Evolutionary conservation across 2,797 vertebrate species (phyloP).

Genomic region (Onychomys torridus): DNA sequence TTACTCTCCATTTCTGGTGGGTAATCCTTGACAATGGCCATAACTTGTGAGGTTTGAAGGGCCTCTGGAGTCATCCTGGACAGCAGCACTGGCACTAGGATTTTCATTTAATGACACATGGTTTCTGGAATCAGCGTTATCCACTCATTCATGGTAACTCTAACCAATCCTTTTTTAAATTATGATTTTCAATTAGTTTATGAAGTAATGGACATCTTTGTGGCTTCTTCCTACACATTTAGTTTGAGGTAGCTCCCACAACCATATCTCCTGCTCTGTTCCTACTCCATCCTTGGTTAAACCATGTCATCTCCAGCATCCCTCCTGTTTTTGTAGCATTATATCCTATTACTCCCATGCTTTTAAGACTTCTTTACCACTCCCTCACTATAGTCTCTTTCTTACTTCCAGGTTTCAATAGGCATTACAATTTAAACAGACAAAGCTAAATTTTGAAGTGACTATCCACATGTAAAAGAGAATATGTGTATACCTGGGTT

Average conservation of each 20-base stretch:
- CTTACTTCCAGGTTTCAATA: background rate
- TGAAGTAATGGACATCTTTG: background rate
- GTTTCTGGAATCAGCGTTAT: background rate
- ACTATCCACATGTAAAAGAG: background rate
- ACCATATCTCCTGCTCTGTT: background rate
- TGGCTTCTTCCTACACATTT: background rate
- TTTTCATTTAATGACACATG: background rate
- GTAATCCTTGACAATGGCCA: background rate
- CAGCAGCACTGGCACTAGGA: background rate
- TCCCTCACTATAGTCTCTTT: background rate
- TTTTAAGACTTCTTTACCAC: background rate
- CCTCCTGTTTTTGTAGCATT: background rate
- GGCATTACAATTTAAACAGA: background rate
- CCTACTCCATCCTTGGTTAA: background rate
- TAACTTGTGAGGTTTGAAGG: background rate
- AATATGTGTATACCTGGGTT: background rate
- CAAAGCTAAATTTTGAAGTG: background rate
- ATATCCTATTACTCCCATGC: background rate
- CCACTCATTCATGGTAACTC: background rate
- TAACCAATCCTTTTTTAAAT: background rate
- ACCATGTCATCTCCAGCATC: background rate
- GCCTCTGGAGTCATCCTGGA: background rate
- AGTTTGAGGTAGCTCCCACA: background rate
- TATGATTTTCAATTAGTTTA: background rate
- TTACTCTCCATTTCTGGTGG: background rate